Base-by-base conservation (phyloP, 2,888 invertebrate species). In the Habroteleia sp. region DNA sequence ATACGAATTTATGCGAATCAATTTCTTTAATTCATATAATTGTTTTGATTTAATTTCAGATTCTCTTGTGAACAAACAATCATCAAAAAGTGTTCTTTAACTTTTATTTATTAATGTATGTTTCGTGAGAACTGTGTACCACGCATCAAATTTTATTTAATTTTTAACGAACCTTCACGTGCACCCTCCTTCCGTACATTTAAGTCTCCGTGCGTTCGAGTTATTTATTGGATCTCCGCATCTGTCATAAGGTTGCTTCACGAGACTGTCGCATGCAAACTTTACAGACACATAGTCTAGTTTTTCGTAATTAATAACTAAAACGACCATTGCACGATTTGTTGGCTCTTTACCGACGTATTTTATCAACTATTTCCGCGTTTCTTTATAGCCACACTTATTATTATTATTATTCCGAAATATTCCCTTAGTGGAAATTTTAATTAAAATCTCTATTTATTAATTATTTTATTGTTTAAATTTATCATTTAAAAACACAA, bases 1-100 rank as follows among this genome's bases (percentile, higher is more conserved):
- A n/a, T n/a, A n/a, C n/a, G n/a, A n/a, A n/a, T n/a, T n/a, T n/a
- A n/a, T n/a, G n/a, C n/a, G n/a, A n/a, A n/a, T n/a, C n/a, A n/a
- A n/a, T n/a, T n/a, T n/a, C n/a, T 27, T 41, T 13, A 20, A 16
- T 42, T 11, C 16, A 20, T 13, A 7, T 29, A 56, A 33, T 13
- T 33, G 17, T 58, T 33, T 58, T 42, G 23, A 44, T 42, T 56
- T 42, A 58, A 23, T 58, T 58, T 0, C 56, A 58, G 56, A 42
- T 58, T 37, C 31, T 13, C 33, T 58, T 42, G 56, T 58, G 56
- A 58, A 58, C 42, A 13, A 33, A 44, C 10, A 29, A n/a, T 8
- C 7, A 14, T 58, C 42, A n/a, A 33, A 58, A 58, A 58, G 56
- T 33, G 7, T 58, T 58, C 39, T 58, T 39, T 39, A 56, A 31